These are phyloP conservation scores for Erythrocercus mccallii DNA, from an alignment of 2,113 vertebrate genomes.

Conservation along the genomic window DNA sequence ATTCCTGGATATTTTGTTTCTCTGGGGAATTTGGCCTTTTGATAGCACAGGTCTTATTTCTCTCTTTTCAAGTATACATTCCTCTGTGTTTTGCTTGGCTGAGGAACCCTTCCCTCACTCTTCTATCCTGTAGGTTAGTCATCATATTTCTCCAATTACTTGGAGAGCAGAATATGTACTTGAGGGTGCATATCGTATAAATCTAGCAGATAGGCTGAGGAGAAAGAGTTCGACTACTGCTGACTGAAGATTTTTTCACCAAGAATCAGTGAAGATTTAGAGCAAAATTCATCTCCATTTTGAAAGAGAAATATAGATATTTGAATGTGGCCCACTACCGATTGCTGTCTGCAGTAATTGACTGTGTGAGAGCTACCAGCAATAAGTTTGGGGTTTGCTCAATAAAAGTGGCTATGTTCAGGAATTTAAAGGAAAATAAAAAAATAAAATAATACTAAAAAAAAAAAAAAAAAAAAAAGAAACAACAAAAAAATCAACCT, in stretches of 20 bases:
- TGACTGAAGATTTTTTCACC: background rate
- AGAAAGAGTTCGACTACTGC: background rate
- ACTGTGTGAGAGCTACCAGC: background rate
- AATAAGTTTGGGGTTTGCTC: background rate
- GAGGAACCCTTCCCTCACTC: background rate
- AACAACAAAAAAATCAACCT: fast-evolving
- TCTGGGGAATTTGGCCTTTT: background rate
- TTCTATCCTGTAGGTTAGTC: background rate
- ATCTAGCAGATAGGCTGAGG: background rate
- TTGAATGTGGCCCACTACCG: background rate
- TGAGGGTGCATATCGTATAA: background rate
- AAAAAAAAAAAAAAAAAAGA: too few species aligned
- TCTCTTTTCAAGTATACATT: constrained; percentile 6
- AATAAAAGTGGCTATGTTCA: background rate
- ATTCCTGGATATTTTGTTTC: constrained; percentile 22
- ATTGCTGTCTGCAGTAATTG: background rate
- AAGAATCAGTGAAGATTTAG: background rate
- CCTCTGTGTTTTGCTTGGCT: constrained; percentile 35
- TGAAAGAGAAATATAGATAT: background rate
- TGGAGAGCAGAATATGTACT: background rate
- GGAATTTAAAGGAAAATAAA: background rate
- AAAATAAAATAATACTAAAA: fast-evolving
- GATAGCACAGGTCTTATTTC: background rate
- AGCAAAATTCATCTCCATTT: background rate
- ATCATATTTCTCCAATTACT: background rate